phyloP scores from a whole-genome alignment of 2,797 vertebrate genomes.

The Synaphobranchus kaupii region DNA sequence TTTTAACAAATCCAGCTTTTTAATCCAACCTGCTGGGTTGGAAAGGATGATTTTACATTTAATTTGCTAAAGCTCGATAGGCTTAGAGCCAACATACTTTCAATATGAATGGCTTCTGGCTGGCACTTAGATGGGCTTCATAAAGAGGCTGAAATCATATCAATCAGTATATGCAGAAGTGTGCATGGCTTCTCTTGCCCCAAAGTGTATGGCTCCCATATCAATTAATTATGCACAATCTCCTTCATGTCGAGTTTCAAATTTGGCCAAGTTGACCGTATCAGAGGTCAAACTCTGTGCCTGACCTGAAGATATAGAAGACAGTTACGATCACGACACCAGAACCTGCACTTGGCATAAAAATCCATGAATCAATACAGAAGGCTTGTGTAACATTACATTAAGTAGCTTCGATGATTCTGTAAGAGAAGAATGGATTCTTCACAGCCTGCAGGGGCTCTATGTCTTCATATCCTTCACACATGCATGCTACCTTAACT shows the following conservation, averaged over 20 bases:
- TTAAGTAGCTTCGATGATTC: background rate
- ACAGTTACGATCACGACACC: background rate
- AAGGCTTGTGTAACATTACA: background rate
- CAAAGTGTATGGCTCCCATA: background rate
- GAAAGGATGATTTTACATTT: constrained; percentile 47
- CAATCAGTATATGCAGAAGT: background rate
- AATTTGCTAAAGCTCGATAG: constrained; percentile 43
- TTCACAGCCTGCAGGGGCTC: background rate
- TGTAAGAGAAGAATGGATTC: background rate
- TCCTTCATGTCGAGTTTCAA: background rate
- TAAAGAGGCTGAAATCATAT: constrained; percentile 4
- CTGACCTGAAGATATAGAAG: background rate
- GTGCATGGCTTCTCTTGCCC: background rate
- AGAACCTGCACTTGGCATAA: background rate
- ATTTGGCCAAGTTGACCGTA: background rate
- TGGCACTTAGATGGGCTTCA: constrained; percentile 1
- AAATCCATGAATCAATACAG: constrained; percentile 12
- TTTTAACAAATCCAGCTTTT: constrained; percentile 33
- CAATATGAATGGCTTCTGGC: background rate
- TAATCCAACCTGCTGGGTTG: constrained; percentile 35
- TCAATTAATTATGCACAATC: background rate
- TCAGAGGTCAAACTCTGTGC: background rate
- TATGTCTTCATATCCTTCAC: background rate
- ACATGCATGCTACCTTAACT: background rate
- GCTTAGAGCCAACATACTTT: constrained; percentile 30